Percentiles rank a stretch among this genome's conserved stretches.
phyloP scores from a whole-genome alignment of 2,888 invertebrate genomes.

The Parnassius mnemosyne region DNA sequence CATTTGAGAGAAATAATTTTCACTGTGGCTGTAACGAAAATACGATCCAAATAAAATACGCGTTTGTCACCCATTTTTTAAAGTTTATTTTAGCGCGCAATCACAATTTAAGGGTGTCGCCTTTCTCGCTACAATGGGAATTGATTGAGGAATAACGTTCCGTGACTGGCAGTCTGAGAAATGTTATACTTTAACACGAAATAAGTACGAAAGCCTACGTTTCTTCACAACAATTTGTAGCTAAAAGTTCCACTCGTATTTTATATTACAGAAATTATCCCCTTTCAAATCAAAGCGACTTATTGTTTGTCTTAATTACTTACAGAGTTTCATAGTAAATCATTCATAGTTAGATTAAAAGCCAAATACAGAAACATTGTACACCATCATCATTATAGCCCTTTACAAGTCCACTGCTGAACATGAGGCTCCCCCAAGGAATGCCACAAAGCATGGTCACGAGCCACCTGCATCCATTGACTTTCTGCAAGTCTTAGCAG shows the following conservation, averaged over 20 bases:
- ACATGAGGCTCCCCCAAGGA: no score
- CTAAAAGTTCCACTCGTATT: constrained; percentile 8
- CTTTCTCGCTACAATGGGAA: constrained; percentile 38
- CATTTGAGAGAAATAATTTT: constrained; percentile 37
- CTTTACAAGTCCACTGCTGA: no score
- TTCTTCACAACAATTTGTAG: constrained; percentile 27
- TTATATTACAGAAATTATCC: constrained; percentile 10
- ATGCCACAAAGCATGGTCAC: no score
- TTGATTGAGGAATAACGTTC: constrained; percentile 43
- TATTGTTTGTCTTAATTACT: no score
- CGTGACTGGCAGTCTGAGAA: constrained; percentile 43
- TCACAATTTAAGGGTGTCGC: constrained; percentile 29
- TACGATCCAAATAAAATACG: constrained; percentile 25
- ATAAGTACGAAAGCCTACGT: constrained; percentile 34
- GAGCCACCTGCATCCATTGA: no score
- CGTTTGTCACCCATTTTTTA: constrained; percentile 23
- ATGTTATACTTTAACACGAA: constrained; percentile 40
- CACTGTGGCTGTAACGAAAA: constrained; percentile 31
- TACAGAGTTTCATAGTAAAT: no score
- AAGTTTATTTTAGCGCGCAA: constrained; percentile 27
- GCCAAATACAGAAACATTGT: no score
- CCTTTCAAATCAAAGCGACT: constrained; percentile 5
- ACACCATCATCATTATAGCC: no score
- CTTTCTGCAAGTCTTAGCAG: no score
- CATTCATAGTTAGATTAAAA: no score